These are phyloP conservation scores for Marronus borbonicus DNA, from an alignment of 2,888 invertebrate species.

Conservation along the genomic window DNA sequence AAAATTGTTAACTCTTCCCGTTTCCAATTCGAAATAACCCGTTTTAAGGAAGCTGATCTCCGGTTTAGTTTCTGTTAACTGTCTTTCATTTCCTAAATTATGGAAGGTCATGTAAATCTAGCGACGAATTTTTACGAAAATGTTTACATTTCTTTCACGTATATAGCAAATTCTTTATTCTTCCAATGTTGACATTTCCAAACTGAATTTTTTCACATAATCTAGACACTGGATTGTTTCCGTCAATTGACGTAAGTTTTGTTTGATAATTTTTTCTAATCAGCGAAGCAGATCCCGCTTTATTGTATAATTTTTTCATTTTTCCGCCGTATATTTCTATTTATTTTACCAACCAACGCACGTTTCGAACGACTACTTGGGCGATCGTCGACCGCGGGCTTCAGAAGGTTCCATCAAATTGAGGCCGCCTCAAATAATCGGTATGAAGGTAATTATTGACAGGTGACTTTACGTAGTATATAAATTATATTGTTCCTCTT, in stretches of 20 bases:
- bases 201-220: background rate
- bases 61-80: too few relatives aligned
- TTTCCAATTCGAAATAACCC: too few relatives aligned
- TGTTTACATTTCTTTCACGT: too few relatives aligned
- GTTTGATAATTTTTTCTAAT: slow-evolving; percentile 53
- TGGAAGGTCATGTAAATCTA: too few relatives aligned
- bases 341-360: slow-evolving; percentile 18
- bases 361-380: background rate
- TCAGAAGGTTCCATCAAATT: background rate
- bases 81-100: too few relatives aligned
- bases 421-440: slow-evolving; percentile 52
- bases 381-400: background rate
- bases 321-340: slow-evolving; percentile 12
- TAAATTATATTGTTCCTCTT: slow-evolving; percentile 51
- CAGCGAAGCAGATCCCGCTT: slow-evolving; percentile 27
- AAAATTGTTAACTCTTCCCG: too few relatives aligned
- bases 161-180: too few relatives aligned
- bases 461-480: slow-evolving; percentile 47
- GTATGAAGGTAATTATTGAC: slow-evolving; percentile 61
- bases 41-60: too few relatives aligned
- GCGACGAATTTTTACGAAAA: too few relatives aligned
- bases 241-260: slow-evolving; percentile 45
- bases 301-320: slow-evolving; percentile 24
- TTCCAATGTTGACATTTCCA: background rate
- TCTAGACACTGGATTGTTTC: slow-evolving; percentile 31